Conservation (phyloP, 2,113 vertebrate species). For the Heterotis niloticus region DNA sequence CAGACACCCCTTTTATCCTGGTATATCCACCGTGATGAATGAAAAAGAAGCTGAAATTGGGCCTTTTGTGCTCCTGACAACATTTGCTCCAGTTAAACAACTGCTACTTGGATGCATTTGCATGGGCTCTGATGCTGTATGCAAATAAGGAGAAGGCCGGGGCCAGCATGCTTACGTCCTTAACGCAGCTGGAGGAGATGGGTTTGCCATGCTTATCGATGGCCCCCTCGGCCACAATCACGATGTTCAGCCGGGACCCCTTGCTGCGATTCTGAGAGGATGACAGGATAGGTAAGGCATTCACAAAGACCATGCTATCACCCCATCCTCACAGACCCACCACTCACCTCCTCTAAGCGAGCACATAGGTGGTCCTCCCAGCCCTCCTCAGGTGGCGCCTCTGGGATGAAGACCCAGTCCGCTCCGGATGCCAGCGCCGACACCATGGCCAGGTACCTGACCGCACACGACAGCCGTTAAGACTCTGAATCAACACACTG, state of each 20-base stretch:
- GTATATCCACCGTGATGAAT: too few relatives aligned
- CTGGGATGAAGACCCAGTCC: slow-evolving; percentile 77
- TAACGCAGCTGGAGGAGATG: slow-evolving; percentile 66
- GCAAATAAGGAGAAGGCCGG: background rate
- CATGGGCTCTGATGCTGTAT: too few relatives aligned
- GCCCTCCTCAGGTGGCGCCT: slow-evolving; percentile 67
- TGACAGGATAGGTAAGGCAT: background rate
- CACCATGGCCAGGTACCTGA: slow-evolving; percentile 72
- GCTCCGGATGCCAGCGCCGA: slow-evolving; percentile 69
- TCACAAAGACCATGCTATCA: slow-evolving; percentile 18
- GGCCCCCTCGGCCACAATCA: slow-evolving; percentile 74
- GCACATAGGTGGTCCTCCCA: slow-evolving; percentile 76
- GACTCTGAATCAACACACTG: background rate
- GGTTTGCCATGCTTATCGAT: slow-evolving; percentile 61
- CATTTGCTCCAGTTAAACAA: background rate
- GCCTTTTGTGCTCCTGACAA: background rate
- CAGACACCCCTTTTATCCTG: too few relatives aligned
- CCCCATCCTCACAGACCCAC: slow-evolving; percentile 59
- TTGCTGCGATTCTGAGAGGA: slow-evolving; percentile 41
- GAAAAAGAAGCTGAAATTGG: too few relatives aligned
- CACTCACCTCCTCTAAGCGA: slow-evolving; percentile 62
- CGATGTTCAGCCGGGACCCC: slow-evolving; percentile 73
- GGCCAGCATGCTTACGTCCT: slow-evolving; percentile 47
- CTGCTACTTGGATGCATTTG: background rate
- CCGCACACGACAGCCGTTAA: background rate